Evolutionary conservation across 2,888 invertebrate genomes (phyloP), one percentile per base, ranked within the genome.

Genomic region (Archaeoteleia sp.): DNA sequence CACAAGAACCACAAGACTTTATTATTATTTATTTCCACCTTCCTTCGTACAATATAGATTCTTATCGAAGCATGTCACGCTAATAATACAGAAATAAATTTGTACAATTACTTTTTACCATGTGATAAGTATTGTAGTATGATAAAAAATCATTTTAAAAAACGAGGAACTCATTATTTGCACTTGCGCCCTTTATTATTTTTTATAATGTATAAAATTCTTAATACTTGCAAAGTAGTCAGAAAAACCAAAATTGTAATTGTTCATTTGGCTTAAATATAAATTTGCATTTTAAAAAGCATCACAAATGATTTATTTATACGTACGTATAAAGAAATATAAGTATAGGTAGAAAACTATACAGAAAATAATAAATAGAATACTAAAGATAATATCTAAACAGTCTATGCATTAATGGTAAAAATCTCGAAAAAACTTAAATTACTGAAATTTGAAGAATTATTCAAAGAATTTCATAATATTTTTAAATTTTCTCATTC

Each of bases 1-100:
- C 66, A 71, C 74, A 75, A 72, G 73, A 75, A 76, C 77, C 76
- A 79, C 53, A 75, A 72, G 77, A 77, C 51, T 82, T 82, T 82
- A 82, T 82, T 82, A 72, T 63, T 67, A 37, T 61, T 67, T 62
- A 62, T 58, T 62, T 67, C 37, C 46, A 57, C 34, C 48, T 67
- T 67, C 12, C 51, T 61, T 67, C 55, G 46, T 67, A 67, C 60
- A 61, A 53, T 65, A 9, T 15, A 37, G 8, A 30, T 48, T 30
- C 46, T 53, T 58, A 54, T 8, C 35, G 46, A 53, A 58, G 37
- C 53, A 66, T 40, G 46, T 66, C 53, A 53, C 66, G 53, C 53
- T 35, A 30, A 65, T 35, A 40, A 39, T 32, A 62, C 29, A 43
- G 15, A 27, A 6, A 7, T 15, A 37, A 23, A 20, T 30, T 30